These are phyloP conservation scores for Hydropotes inermis DNA, from an alignment of 2,113 vertebrate genomes.

Conservation along the genomic window DNA sequence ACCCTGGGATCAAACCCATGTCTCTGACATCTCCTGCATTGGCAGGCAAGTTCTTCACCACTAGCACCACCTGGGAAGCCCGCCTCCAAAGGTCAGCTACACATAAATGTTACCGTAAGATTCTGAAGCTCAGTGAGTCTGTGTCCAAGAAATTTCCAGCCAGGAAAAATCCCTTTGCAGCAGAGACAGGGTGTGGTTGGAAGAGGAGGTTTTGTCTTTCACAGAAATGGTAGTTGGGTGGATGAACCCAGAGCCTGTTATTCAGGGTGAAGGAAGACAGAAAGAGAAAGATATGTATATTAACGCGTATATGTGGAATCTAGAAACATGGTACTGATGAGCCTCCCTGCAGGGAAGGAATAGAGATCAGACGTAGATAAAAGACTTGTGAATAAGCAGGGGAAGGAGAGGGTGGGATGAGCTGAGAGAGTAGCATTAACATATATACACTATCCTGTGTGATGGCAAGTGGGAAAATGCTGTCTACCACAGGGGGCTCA, in stretches of 20 bases:
- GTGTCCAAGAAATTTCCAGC: neutral
- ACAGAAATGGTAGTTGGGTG: neutral
- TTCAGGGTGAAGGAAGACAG: neutral
- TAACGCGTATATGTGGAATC: neutral
- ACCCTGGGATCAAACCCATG: neutral
- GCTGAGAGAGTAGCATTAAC: neutral
- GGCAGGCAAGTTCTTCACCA: neutral
- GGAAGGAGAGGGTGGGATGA: neutral
- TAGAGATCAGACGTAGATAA: neutral
- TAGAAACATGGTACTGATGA: fast-evolving
- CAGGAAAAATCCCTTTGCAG: neutral
- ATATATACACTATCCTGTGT: neutral
- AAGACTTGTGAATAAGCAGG: neutral
- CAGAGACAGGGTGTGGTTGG: neutral
- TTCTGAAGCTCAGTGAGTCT: neutral
- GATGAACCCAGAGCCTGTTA: neutral
- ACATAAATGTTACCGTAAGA: no score
- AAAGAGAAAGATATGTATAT: neutral
- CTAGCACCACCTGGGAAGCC: neutral
- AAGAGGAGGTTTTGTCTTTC: neutral
- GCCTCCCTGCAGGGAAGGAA: neutral
- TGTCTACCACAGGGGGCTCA: neutral
- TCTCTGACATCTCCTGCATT: fast-evolving
- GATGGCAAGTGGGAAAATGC: neutral
- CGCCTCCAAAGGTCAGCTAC: neutral